Base-by-base conservation (phyloP, 2,113 vertebrate genomes). In the Calyptommatus sinebrachiatus region DNA sequence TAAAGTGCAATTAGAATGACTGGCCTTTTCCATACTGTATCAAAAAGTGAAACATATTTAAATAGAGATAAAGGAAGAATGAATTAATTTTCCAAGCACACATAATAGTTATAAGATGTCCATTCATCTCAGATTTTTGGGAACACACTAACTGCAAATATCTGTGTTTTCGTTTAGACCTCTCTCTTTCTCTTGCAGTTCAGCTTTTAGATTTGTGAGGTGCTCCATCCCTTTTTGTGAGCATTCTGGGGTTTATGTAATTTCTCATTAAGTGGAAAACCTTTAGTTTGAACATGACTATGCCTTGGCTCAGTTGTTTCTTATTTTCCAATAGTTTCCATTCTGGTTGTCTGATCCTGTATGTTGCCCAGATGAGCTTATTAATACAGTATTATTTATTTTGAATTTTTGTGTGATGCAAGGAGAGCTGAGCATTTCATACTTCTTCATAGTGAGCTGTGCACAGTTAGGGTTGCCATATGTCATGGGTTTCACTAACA, bases 211-310 rank as follows among this genome's bases (percentile, higher is more conserved):
- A 81, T 81, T 84, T 70, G 31, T 20, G 5, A 86, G 71, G 84
- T 83, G 60, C 77, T 83, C 79, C 31, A 71, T 7, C 29, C 67
- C 26, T 82, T 78, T 83, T 84, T 0, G 0, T 1, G 0, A 72
- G 71, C 61, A 31, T 83, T 72, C 70, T 0, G 0, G 63, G 66
- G 78, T 69, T 1, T 60, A 45, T 1, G 66, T 85, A 45, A 45
- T 83, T 77, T 78, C 4, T 1, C 78, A 74, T 62, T 77, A 0
- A 22, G 0, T 21, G 14, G 82, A 79, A 70, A 71, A 72, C 65
- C 70, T 85, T 57, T 81, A 70, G 75, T 80, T 71, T 0, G 57
- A 84, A 85, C 85, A 86, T 63, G 0, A 88, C 81, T 77, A 74
- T 10, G 2, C 86, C 83, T 74, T 24, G 75, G 82, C 78, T 80